A percentile compares a stretch with the other conserved stretches of the same genome.
Evolutionary conservation across 2,113 vertebrate species (phyloP).

Genomic region (Condylura cristata): DNA sequence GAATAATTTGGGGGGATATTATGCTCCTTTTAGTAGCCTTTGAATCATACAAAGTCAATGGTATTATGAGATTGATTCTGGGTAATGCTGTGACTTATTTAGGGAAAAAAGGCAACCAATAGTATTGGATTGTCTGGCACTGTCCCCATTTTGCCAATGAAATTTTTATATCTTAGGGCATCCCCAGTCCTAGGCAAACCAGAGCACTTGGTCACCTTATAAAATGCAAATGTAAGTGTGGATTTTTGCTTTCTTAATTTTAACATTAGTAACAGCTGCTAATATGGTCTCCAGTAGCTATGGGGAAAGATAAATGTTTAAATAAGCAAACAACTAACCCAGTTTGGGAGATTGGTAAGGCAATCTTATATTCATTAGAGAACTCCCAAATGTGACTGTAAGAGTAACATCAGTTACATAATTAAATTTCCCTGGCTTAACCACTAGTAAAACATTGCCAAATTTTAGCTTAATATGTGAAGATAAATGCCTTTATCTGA

Average conservation of each 20-base stretch:
- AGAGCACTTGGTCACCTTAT: background rate
- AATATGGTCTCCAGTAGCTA: background rate
- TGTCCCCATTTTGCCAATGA: background rate
- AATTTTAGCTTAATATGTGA: slow-evolving; percentile 33
- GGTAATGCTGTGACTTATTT: background rate
- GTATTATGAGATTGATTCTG: background rate
- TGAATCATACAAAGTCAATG: background rate
- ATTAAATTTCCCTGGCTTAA: slow-evolving; percentile 43
- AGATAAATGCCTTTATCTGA: slow-evolving; percentile 31
- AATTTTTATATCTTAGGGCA: background rate
- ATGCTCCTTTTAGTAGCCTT: background rate
- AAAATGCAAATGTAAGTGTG: background rate
- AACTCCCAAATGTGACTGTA: slow-evolving; percentile 1
- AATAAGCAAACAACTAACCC: slow-evolving; percentile 41
- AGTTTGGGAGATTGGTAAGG: slow-evolving; percentile 54
- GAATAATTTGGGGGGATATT: background rate
- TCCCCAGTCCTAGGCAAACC: background rate
- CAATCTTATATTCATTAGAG: slow-evolving; percentile 46
- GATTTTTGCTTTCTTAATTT: background rate
- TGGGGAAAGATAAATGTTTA: slow-evolving; percentile 9
- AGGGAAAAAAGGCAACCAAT: background rate
- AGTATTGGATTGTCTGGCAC: background rate
- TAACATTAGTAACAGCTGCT: background rate
- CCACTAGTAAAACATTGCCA: slow-evolving; percentile 45
- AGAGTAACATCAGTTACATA: slow-evolving; percentile 58